Evolutionary conservation across 1,140 invertebrate genomes (phyloP), one percentile per base, ranked within the genome.

Genomic region (Tetramorium parvispinum): DNA sequence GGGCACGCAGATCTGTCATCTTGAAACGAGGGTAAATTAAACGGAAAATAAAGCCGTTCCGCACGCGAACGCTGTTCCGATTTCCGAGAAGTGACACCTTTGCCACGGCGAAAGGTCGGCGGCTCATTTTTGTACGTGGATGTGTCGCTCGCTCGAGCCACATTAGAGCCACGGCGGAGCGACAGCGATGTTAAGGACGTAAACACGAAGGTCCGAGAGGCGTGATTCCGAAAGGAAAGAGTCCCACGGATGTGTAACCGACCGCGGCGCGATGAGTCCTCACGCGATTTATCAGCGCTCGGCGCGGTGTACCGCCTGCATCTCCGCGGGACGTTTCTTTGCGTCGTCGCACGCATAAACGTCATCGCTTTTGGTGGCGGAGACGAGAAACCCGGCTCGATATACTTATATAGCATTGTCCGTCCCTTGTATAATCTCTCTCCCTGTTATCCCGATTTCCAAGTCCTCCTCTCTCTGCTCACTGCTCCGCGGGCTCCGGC

Each of bases 341-440:
- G 32, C 53, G 37, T 43, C 21, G 37, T 55, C 8, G n/a, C n/a
- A 40, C 75, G 55, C 49, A 77, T 61, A 77, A 77, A 43, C 53
- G 53, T 77, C 73, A 16, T 76, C 73, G 73, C 73, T 77, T 77
- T 77, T 77, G 55, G 76, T 65, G 76, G 40, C 24, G 43, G 37
- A 10, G 21, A 78, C 55, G 57, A 65, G 43, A 78, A 65, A 78
- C 27, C 37, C 21, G 43, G 43, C n/a, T 65, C 43, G 59, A 78
- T 78, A 78, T 49, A 78, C 59, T 78, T 78, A 78, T 65, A 78
- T 78, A 78, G 76, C 59, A 55, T 32, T 32, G 32, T 13, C 27
- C 77, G 32, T 55, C 16, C 78, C n/a, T 10, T 53, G 49, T 82
- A 82, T 70, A 70, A 79, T 68, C 63, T 57, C 63, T 57, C 40